Percentiles rank a stretch among this genome's conserved stretches.
These are phyloP conservation scores for Montipora capricornis DNA, from an alignment of 64 coral and sea anemone genomes.

Conservation along the genomic window DNA sequence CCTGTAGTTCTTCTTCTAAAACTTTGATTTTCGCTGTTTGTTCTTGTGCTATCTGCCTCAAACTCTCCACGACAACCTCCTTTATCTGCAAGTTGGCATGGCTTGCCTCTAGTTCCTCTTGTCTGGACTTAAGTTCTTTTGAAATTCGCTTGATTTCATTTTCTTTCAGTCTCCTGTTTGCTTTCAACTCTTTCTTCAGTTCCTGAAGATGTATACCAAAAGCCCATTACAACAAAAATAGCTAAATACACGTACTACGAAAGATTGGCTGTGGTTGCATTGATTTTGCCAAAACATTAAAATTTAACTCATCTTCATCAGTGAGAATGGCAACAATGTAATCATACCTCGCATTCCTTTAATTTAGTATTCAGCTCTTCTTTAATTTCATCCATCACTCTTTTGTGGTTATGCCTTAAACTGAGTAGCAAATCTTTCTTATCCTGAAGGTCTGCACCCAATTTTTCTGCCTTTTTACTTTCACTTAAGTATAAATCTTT, in stretches of 20 bases:
- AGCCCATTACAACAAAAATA: too few relatives aligned
- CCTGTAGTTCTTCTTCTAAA: not conserved
- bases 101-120: constrained; percentile 39
- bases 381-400: constrained; percentile 45
- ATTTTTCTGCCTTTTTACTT: constrained; percentile 18
- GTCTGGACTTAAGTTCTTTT: constrained; percentile 66
- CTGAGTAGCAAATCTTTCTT: constrained; percentile 57
- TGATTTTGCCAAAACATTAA: too few relatives aligned
- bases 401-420: constrained; percentile 59
- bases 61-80: constrained; percentile 32
- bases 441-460: constrained; percentile 60
- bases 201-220: constrained; percentile 35
- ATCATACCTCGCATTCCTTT: constrained; percentile 67
- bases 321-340: too few relatives aligned
- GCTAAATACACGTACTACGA: too few relatives aligned
- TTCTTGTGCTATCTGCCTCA: not conserved
- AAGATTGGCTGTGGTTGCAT: too few relatives aligned
- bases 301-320: too few relatives aligned
- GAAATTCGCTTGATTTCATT: constrained; percentile 54
- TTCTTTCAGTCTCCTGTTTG: constrained; percentile 71
- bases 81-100: constrained; percentile 1
- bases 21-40: not conserved
- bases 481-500: constrained; percentile 50
- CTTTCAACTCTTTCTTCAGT: constrained; percentile 61
- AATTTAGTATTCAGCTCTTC: constrained; percentile 39